A percentile compares a stretch with the other conserved stretches of the same genome.
Conservation (phyloP, 1,140 invertebrate genomes). For the Goniozus legneri region DNA sequence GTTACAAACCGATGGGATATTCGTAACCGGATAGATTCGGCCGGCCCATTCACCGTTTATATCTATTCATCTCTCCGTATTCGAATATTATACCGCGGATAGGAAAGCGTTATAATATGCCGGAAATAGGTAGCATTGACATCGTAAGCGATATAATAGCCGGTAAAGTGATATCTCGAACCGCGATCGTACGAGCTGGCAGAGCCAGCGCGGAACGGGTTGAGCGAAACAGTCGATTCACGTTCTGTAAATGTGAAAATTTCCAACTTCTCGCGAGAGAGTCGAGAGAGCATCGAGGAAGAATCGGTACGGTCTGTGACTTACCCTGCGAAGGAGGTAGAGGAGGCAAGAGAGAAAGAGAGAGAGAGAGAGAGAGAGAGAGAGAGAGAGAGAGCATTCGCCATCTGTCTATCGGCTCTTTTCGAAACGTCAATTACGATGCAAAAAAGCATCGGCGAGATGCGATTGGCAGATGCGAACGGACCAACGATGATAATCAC, state of each 20-base stretch:
- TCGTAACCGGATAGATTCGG: constrained; percentile 12
- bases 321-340: no score
- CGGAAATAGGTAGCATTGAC: constrained; percentile 3
- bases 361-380: no score
- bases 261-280: no score
- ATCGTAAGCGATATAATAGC: background rate
- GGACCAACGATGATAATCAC: constrained; percentile 37
- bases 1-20: constrained; percentile 7
- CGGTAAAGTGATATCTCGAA: background rate
- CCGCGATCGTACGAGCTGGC: background rate
- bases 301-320: no score
- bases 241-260: no score
- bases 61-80: constrained; percentile 12
- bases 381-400: no score
- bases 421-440: no score
- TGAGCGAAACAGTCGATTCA: background rate
- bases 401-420: no score
- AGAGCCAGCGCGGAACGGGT: background rate
- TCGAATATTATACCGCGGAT: constrained; percentile 16
- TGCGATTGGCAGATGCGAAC: constrained; percentile 17
- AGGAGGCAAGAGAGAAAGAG: no score
- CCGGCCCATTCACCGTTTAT: background rate
- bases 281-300: no score
- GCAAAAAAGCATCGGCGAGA: constrained; percentile 12
- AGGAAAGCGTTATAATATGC: background rate